Percentiles rank a stretch among this genome's conserved stretches.
phyloP scores from a whole-genome alignment of 2,113 vertebrate species.

The Mastomys coucha region DNA sequence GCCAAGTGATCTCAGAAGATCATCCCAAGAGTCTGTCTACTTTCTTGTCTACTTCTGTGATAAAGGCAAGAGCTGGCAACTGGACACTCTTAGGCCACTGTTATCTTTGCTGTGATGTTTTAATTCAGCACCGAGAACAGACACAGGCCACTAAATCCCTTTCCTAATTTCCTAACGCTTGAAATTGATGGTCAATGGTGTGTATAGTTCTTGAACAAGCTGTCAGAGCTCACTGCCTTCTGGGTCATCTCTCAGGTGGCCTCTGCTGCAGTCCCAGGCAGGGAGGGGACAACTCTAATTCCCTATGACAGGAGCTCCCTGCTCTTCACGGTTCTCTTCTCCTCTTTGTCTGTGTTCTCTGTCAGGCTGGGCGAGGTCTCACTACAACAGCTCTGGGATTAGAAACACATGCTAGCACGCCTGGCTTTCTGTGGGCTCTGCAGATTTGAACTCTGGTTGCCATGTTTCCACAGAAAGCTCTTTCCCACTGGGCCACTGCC shows the following conservation, averaged over 20 bases:
- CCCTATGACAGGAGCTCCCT: neutral
- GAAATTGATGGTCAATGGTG: too few relatives aligned
- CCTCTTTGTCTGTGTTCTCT: too few relatives aligned
- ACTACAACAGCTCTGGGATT: neutral
- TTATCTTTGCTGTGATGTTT: neutral
- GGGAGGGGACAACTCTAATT: neutral
- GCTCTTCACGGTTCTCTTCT: too few relatives aligned
- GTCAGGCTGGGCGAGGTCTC: neutral
- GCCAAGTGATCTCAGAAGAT: neutral
- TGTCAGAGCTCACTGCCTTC: neutral
- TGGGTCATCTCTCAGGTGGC: accelerated
- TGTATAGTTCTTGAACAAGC: too few relatives aligned
- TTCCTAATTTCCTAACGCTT: neutral
- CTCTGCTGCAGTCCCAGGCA: neutral
- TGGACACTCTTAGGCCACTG: too few relatives aligned
- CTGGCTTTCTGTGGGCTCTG: neutral
- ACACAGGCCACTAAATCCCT: neutral
- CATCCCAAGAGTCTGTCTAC: neutral
- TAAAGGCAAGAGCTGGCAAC: neutral
- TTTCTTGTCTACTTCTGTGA: neutral
- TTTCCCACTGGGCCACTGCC: too few relatives aligned
- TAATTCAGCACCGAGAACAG: neutral
- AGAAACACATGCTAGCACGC: neutral
- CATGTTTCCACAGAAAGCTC: neutral
- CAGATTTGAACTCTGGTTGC: neutral